These are phyloP conservation scores for Abrostola tripartita DNA, from an alignment of 2,888 invertebrate genomes.

Conservation along the genomic window DNA sequence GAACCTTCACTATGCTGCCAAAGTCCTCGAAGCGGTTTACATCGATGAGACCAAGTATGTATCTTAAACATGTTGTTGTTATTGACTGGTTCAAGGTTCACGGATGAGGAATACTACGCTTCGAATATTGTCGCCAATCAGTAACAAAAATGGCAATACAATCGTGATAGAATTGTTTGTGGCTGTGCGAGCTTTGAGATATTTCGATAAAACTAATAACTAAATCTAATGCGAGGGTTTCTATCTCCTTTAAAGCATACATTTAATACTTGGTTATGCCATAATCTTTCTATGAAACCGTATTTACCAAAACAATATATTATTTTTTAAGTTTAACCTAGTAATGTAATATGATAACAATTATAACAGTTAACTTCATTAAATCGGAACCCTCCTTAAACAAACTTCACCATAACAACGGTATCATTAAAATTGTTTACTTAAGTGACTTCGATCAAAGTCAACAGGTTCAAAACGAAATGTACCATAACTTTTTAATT, in stretches of 20 bases:
- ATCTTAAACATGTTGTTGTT: constrained; percentile 43
- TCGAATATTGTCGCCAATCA: constrained; percentile 21
- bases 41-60: constrained; percentile 98
- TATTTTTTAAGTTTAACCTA: no score
- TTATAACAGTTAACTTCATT: neutral
- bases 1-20: constrained; percentile 97
- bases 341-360: neutral
- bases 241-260: no score
- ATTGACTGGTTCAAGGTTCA: constrained; percentile 20
- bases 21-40: constrained; percentile 97
- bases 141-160: neutral
- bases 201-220: no score
- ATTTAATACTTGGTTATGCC: no score
- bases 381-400: neutral
- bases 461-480: constrained; percentile 5
- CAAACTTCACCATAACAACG: neutral
- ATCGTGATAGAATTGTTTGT: neutral
- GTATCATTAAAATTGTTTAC: constrained; percentile 22
- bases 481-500: constrained; percentile 31
- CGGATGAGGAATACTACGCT: constrained; percentile 57
- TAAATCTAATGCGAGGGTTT: no score
- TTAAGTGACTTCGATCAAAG: constrained; percentile 7
- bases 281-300: no score
- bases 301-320: no score
- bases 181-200: neutral